Conservation (phyloP, 1,140 invertebrate genomes). For the Papilio helenus region DNA sequence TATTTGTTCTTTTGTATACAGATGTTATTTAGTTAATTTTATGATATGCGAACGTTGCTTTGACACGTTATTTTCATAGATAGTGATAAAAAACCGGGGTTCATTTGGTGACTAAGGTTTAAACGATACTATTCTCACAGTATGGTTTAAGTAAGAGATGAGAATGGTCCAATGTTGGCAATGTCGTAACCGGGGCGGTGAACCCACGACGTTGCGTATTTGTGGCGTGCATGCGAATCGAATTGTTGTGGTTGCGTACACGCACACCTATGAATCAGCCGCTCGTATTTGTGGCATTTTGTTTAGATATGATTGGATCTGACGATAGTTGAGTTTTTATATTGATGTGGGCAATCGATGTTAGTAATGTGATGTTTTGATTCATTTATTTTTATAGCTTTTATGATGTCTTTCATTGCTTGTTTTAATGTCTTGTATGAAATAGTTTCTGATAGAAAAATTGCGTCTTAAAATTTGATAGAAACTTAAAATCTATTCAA, state of each 20-base stretch:
- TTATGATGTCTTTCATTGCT: neutral
- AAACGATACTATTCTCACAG: neutral
- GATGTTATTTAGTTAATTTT: too few relatives aligned
- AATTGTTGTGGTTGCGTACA: constrained; percentile 50
- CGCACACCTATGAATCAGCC: constrained; percentile 20
- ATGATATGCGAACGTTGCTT: too few relatives aligned
- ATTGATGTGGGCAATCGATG: neutral
- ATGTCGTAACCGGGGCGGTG: constrained; percentile 70
- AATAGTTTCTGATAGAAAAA: neutral
- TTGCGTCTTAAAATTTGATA: neutral
- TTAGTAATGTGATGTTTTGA: neutral
- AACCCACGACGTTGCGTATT: constrained; percentile 58
- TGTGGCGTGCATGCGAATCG: constrained; percentile 57
- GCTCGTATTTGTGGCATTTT: neutral
- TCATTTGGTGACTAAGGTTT: neutral
- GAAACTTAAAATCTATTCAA: too few relatives aligned
- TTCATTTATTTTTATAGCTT: neutral
- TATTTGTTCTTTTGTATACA: too few relatives aligned
- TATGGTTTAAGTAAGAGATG: constrained; percentile 3
- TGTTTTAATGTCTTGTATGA: neutral
- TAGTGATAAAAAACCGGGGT: too few relatives aligned
- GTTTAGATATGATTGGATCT: neutral
- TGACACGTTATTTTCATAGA: too few relatives aligned
- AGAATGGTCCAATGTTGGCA: constrained; percentile 38
- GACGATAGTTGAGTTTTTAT: neutral